Base-by-base conservation (phyloP, 2,797 vertebrate genomes). In the Gorsachius magnificus region DNA sequence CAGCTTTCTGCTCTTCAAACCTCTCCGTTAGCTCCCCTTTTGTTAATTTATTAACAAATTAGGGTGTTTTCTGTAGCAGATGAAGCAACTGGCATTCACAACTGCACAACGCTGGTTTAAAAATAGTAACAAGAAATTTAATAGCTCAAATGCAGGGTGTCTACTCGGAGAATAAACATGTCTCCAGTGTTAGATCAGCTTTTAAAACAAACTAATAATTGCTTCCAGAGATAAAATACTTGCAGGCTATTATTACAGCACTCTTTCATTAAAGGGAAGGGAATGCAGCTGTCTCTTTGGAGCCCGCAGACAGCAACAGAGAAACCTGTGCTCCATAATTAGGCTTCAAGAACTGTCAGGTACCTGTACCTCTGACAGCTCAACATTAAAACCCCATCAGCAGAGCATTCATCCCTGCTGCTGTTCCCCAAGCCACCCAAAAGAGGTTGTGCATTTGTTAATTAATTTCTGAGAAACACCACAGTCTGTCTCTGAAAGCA, bases 181-280 rank as follows among this genome's bases (percentile, higher is more conserved):
- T 95, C 84, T 91, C 50, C 83, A 60, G 53, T 68, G 86, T 93
- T 95, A 93, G 88, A 68, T 95, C 78, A 95, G 90, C 90, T 90
- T 80, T 96, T 95, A 87, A 95, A 97, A 83, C 92, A 94, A 95
- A 83, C 51, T 63, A 74, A 81, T 95, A 89, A 92, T 94, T 96
- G 77, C 69, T 96, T 95, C 63, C 94, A 95, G 93, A 76, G 78
- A 69, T 64, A 95, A 95, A 94, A 92, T 83, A 93, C 87, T 96
- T 95, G 87, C 93, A 95, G 84, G 79, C 79, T 88, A 64, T 96
- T 93, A 93, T 92, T 92, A 74, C 58, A 92, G 53, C n/a, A 63
- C 35, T 66, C 15, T 85, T 43, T 95, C 79, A 77, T 95, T 82
- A 82, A 77, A 91, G 81, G 43, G 24, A 81, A 87, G 61, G 72